Conservation (phyloP, 2,797 vertebrate genomes). For the Lateolabrax maculatus region DNA sequence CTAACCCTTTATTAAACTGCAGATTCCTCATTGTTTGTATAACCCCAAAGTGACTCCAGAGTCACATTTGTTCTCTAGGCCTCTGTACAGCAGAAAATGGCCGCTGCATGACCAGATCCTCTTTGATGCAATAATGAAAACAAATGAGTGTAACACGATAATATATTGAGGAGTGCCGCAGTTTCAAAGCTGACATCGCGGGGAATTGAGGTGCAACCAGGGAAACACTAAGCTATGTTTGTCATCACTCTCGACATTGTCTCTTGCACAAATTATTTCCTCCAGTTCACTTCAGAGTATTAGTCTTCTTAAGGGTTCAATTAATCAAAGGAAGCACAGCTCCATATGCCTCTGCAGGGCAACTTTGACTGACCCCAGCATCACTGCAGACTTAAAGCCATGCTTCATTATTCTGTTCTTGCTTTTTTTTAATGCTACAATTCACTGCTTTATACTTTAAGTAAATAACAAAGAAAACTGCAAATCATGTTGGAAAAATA, state of each 20-base stretch:
- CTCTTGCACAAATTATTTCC: constrained; percentile 82
- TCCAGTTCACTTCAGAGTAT: constrained; percentile 79
- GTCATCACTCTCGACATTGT: constrained; percentile 84
- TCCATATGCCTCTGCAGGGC: constrained; percentile 71
- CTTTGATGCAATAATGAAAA: constrained; percentile 88
- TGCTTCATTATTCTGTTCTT: constrained; percentile 53
- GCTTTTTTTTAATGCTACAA: constrained; percentile 26
- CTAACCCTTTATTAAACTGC: constrained; percentile 84
- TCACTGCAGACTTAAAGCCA: constrained; percentile 26
- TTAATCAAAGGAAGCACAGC: constrained; percentile 78
- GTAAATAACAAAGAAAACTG: constrained; percentile 38
- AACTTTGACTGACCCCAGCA: constrained; percentile 63
- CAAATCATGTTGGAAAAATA: constrained; percentile 60
- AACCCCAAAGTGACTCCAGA: constrained; percentile 83
- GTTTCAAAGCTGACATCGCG: constrained; percentile 76
- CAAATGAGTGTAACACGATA: constrained; percentile 86
- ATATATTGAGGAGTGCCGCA: constrained; percentile 76
- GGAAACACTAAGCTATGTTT: constrained; percentile 83
- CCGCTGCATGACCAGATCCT: constrained; percentile 80
- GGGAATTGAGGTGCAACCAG: constrained; percentile 80
- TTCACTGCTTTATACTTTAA: constrained; percentile 39
- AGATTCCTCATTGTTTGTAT: constrained; percentile 81
- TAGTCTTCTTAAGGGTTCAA: constrained; percentile 76
- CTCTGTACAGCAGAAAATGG: constrained; percentile 80
- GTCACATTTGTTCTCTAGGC: constrained; percentile 84